phyloP scores from a whole-genome alignment of 2,113 vertebrate species.

The Phycodurus eques region DNA sequence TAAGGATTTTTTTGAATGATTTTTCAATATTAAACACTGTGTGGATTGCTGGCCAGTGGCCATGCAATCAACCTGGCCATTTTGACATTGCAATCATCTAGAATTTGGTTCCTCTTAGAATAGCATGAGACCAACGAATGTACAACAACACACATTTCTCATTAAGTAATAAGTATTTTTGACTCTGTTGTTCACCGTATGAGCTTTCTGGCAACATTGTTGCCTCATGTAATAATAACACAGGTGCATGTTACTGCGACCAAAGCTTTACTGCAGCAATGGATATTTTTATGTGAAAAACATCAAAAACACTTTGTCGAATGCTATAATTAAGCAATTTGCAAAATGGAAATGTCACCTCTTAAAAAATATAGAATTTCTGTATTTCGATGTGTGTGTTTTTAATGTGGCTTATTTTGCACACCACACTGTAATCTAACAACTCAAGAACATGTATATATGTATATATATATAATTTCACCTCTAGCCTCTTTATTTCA shows the following conservation, averaged over 20 bases:
- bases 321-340: too few species aligned
- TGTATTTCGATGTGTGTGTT: too few species aligned
- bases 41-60: background rate
- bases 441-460: too few species aligned
- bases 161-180: background rate
- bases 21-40: background rate
- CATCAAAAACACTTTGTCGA: background rate
- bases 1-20: background rate
- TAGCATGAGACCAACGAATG: too few species aligned
- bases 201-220: background rate
- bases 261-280: background rate
- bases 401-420: too few species aligned
- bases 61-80: background rate
- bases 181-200: background rate
- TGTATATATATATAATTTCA: too few species aligned
- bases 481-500: too few species aligned
- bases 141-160: background rate
- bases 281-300: background rate
- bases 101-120: background rate
- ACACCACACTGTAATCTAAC: too few species aligned
- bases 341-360: too few species aligned
- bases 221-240: background rate
- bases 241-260: background rate
- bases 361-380: too few species aligned
- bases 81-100: background rate